Base-by-base conservation (phyloP, 92 coral and sea anemone species). In the Palythoa grandis region DNA sequence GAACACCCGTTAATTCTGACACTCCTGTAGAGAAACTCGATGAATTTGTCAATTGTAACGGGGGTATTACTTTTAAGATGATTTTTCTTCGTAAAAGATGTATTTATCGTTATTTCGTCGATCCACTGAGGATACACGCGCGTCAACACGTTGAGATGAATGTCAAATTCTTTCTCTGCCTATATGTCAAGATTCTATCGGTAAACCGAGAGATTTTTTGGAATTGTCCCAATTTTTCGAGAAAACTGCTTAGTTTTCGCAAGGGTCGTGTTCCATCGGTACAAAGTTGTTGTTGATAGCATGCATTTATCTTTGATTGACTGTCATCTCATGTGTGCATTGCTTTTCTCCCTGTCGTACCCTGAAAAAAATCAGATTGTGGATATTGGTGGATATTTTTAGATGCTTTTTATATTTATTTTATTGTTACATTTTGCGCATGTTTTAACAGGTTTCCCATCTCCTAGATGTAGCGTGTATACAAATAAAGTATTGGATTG, bases 101-200 rank as follows among this genome's bases (percentile, higher is more conserved):
- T 24, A 20, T 23, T n/a, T 2, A 29, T 14, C 23, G 5, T 65
- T 2, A 63, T 57, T 15, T n/a, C 50, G 11, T 78, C 72, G 8
- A 16, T 7, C 84, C 73, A 79, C 3, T 48, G 73, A 12, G 84
- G 84, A 29, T 79, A 79, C 54, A 61, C 72, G 84, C 72, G 20
- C 17, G 74, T 37, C 22, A 79, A 22, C 52, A 79, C 84, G 22
- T 79, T 79, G 10, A 79, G 84, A 40, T 79, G 74, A n/a, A 79
- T 52, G 24, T 19, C 15, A 24, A 40, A 11, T 5, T 79, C 73
- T 47, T 43, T 79, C 22, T 65, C 84, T n/a, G n/a, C 84, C 2
- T 22, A 72, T 22, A 72, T 65, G 63, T 38, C 40, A 79, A n/a
- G 39, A 79, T 60, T 40, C 19, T 56, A 68, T 79, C 74, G 17